Base-by-base conservation (phyloP, 2,888 invertebrate species). In the Bhutanitis thaidina region DNA sequence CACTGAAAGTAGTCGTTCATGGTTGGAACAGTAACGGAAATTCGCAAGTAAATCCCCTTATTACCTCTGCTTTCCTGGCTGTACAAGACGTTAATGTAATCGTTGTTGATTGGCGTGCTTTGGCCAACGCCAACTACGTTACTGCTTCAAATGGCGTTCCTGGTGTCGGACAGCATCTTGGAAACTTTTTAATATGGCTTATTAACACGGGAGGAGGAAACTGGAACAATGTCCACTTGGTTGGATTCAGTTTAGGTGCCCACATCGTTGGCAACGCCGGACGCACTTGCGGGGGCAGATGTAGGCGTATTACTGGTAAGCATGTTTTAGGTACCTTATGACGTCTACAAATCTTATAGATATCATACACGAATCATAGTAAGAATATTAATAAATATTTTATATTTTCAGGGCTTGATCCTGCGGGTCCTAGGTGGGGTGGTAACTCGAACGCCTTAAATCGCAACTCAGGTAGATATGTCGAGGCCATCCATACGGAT, bases 211-310 rank as follows among this genome's bases (percentile, higher is more conserved):
- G 70, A 16, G 84, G 86, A 25, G 77, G 80, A 4, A 74, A 79
- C 55, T 75, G 78, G 73, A 77, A 77, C 54, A 74, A 80, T 44
- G 69, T 88, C 0, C 90, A 90, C 54, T 63, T 90, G 8, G 64
- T 89, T 7, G 90, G 90, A 12, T 80, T 81, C 69, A 89, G 89
- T 56, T 72, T 90, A 56, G 90, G 90, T 0, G 85, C 88, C 47
- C 90, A 90, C 57, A 69, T 88, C 1, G 81, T 81, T 1, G 87
- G 82, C 1, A 74, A 57, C 14, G 80, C 83, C 15, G 86, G 84
- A 0, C 77, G 80, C 0, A 55, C 61, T 1, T 58, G 68, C 4
- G 65, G 65, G 8, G 57, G 70, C 1, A 61, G 67, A 4, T 49
- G 69, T 7, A 58, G 60, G 2, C 72, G 83, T 54, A 58, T 83